Evolutionary conservation across 2,113 vertebrate species (phyloP), one percentile per base, ranked within the genome.

Genomic region (Indicator maculatus): DNA sequence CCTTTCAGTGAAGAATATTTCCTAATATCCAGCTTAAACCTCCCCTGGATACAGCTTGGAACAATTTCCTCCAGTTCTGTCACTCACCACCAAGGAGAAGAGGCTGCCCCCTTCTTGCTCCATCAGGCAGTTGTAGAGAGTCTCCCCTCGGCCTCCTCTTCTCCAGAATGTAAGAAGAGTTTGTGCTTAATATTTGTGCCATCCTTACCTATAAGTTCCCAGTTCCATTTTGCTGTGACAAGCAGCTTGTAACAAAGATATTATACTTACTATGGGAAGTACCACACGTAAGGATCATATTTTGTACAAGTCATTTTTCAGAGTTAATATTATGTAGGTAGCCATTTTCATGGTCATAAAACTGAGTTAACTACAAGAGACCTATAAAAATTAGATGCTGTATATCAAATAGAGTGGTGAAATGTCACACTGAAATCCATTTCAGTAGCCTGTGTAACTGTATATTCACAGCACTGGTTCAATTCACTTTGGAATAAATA

Each of bases 221-320:
- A 50, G 61, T 80, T 80, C 47, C 72, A 83, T 93, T 95, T 91
- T 73, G 78, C 45, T 53, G n/a, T 74, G 84, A 95, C 88, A 95
- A 93, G 79, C 45, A 85, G 60, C 28, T 73, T 92, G 70, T 77
- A 96, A 86, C 53, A 84, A 63, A 90, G 63, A 87, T 38, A 72
- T 90, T 92, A 52, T 84, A 93, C 94, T 95, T 90, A 86, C 83
- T 85, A 36, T 18, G 24, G 71, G 53, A 83, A 90, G 83, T 64
- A 88, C 58, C 23, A 53, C 3, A 3, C 41, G 64, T 38, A 90
- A 86, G 58, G 30, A 83, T 82, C 86, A 41, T 93, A 93, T 93
- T 89, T 96, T 84, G 89, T 80, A 72, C 52, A 96, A 91, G 74
- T 93, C 87, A 77, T 95, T 92, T 90, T 93, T 92, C 78, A 91